Percentiles rank a stretch among this genome's conserved stretches.
phyloP scores from a whole-genome alignment of 2,888 invertebrate genomes.

The Coleophora flavipennella region DNA sequence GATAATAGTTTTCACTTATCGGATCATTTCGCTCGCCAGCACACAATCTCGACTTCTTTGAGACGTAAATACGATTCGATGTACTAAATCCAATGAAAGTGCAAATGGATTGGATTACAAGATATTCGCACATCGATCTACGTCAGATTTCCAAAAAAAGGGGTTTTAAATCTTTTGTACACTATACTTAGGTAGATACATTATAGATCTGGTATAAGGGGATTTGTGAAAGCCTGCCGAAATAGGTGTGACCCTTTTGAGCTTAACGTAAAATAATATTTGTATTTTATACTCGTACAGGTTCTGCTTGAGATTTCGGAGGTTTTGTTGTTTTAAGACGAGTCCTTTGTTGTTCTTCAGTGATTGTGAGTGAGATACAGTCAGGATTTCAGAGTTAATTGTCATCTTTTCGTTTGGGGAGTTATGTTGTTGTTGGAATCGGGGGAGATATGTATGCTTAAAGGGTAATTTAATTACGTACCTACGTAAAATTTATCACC shows the following conservation, averaged over 20 bases:
- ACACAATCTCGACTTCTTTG: conserved; percentile 39
- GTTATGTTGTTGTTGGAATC: too few relatives aligned
- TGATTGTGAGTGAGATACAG: too few relatives aligned
- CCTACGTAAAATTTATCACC: too few relatives aligned
- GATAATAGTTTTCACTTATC: conserved; percentile 25
- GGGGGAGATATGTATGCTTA: too few relatives aligned
- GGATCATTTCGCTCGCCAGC: conserved; percentile 31
- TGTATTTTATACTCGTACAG: conserved; percentile 21
- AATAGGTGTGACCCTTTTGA: conserved; percentile 32
- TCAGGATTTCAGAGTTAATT: too few relatives aligned
- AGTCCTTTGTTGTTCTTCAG: conserved; percentile 3
- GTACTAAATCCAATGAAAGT: conserved; percentile 40
- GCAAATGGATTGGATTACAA: conserved; percentile 40
- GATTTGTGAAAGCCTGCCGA: conserved; percentile 30
- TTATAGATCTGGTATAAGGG: conserved; percentile 22
- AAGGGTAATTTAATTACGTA: too few relatives aligned
- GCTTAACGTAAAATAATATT: conserved; percentile 48
- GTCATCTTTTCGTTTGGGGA: too few relatives aligned
- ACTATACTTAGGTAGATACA: conserved; percentile 6
- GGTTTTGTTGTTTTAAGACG: conserved; percentile 2
- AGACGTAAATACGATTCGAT: conserved; percentile 42
- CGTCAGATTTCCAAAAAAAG: conserved; percentile 33
- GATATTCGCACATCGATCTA: conserved; percentile 33
- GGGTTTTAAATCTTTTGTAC: conserved; percentile 42
- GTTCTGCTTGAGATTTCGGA: conserved; percentile 5